Conservation (phyloP, 2,797 vertebrate genomes). For the Siniperca undulata region DNA sequence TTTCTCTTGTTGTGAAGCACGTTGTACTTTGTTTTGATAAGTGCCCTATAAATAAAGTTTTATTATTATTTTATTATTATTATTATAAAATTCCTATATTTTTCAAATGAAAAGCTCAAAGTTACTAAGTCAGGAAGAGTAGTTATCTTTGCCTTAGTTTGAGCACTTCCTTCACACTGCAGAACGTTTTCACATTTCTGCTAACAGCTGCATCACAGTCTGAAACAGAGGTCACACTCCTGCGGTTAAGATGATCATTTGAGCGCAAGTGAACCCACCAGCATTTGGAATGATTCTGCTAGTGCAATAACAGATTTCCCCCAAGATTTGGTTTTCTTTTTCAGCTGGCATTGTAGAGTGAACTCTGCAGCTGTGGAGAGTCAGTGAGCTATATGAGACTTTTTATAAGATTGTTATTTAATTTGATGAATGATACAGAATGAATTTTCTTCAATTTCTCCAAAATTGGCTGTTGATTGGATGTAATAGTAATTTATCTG, state of each 20-base stretch:
- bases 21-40: too few relatives aligned
- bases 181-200: neutral
- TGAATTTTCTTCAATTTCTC: constrained; percentile 4
- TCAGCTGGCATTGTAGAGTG: neutral
- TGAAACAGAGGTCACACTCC: constrained; percentile 1
- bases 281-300: neutral
- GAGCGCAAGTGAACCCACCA: neutral
- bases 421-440: constrained; percentile 1
- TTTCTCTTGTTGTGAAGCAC: too few relatives aligned
- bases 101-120: neutral
- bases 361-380: constrained; percentile 8
- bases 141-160: neutral
- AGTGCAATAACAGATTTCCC: neutral
- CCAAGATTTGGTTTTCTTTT: neutral
- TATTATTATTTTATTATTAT: too few relatives aligned
- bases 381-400: constrained; percentile 13
- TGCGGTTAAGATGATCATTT: constrained; percentile 10
- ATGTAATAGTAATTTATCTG: constrained; percentile 12
- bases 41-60: too few relatives aligned
- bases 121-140: neutral
- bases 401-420: constrained; percentile 38
- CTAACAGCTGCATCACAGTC: neutral
- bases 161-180: neutral
- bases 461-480: constrained; percentile 10
- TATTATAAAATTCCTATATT: neutral